phyloP scores from a whole-genome alignment of 2,113 vertebrate genomes.

The Lota lota region DNA sequence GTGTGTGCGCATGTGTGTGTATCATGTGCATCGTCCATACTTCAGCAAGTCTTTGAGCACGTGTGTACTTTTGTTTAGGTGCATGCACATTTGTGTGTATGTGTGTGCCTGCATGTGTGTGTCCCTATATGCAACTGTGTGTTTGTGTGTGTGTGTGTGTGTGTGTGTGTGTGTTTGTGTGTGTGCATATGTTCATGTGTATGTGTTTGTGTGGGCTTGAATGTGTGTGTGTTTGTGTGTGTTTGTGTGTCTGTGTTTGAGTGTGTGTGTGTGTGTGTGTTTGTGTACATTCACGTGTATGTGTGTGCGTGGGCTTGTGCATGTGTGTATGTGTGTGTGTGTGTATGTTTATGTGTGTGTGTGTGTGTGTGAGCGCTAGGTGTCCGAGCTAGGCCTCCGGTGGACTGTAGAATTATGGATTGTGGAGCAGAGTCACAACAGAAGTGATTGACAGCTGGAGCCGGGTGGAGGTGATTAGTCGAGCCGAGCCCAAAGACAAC shows the following conservation, averaged over 20 bases:
- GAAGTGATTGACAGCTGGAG: constrained; percentile 69
- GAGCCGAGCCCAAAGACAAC: constrained; percentile 67
- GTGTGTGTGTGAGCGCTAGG: not conserved
- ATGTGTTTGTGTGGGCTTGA: no score
- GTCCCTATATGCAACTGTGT: not conserved
- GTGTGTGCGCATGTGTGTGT: not conserved
- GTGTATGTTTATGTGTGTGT: constrained; percentile 5
- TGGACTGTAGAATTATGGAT: constrained; percentile 71
- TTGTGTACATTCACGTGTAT: not conserved
- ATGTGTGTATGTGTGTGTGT: constrained; percentile 9
- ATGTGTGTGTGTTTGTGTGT: not conserved
- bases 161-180: not conserved
- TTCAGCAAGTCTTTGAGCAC: not conserved
- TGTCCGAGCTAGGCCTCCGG: constrained; percentile 24
- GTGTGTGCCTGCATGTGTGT: constrained; percentile 1
- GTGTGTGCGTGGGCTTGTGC: constrained; percentile 13
- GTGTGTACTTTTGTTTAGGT: constrained; percentile 1
- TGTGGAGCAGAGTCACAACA: constrained; percentile 62
- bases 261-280: not conserved
- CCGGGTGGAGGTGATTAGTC: constrained; percentile 69
- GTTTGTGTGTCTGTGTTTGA: constrained; percentile 1
- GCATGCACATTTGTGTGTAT: constrained; percentile 4
- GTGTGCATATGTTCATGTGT: not conserved
- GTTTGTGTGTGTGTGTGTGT: constrained; percentile 1
- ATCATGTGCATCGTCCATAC: no score